A percentile compares a stretch with the other conserved stretches of the same genome.
These are phyloP conservation scores for Drosophila pseudoananassae DNA, from an alignment of 1,140 invertebrate species.

Conservation along the genomic window DNA sequence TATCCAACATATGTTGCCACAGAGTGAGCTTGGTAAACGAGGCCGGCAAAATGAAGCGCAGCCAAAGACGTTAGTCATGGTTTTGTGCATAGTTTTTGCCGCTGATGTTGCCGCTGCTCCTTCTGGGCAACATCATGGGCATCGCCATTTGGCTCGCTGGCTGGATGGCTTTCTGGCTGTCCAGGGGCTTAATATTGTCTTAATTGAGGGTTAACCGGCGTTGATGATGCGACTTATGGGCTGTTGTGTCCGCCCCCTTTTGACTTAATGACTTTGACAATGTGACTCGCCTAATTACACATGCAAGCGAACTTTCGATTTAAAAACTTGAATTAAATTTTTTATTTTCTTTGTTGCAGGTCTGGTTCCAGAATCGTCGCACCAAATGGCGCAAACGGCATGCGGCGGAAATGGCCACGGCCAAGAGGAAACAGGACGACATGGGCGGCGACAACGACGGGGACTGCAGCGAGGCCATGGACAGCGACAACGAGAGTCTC, in stretches of 20 bases:
- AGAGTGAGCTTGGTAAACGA: slow-evolving; percentile 27
- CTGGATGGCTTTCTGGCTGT: slow-evolving; percentile 13
- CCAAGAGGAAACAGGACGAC: slow-evolving; percentile 98
- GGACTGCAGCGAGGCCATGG: slow-evolving; percentile 88
- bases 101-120: slow-evolving; percentile 27
- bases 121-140: slow-evolving; percentile 31
- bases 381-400: slow-evolving; percentile 99
- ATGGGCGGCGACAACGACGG: slow-evolving; percentile 89
- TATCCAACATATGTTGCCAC: slow-evolving; percentile 76
- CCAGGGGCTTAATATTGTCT: slow-evolving; percentile 82
- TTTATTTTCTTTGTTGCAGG: slow-evolving; percentile 88
- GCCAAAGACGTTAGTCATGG: slow-evolving; percentile 83
- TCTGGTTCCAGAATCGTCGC: slow-evolving; percentile 99
- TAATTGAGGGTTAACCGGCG: slow-evolving; percentile 84
- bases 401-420: slow-evolving; percentile 99
- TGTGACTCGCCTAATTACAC: slow-evolving; percentile 77
- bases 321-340: slow-evolving; percentile 65
- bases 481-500: slow-evolving; percentile 83
- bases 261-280: slow-evolving; percentile 83
- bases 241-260: slow-evolving; percentile 39
- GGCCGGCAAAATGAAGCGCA: slow-evolving; percentile 72
- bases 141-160: slow-evolving; percentile 25
- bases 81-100: slow-evolving; percentile 77
- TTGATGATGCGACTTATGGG: slow-evolving; percentile 83
- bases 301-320: slow-evolving; percentile 60